Percentiles rank a stretch among this genome's conserved stretches.
phyloP scores from a whole-genome alignment of 2,888 invertebrate species.

The Drosophila greeni region DNA sequence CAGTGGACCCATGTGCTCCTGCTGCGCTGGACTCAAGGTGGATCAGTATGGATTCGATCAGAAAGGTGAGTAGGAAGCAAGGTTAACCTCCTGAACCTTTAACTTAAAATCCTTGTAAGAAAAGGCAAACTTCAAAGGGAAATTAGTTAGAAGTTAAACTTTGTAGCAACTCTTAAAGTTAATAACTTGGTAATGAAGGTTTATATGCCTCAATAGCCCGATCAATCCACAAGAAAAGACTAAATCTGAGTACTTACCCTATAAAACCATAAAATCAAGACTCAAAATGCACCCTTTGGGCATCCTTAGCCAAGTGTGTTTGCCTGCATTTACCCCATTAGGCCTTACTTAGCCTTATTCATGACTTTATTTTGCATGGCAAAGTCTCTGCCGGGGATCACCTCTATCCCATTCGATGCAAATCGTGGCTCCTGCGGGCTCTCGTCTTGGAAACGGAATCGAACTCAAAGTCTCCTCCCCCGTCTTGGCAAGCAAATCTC shows the following conservation, averaged over 20 bases:
- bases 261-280: not conserved
- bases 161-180: too few species aligned
- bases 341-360: conserved; percentile 3
- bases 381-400: conserved; percentile 1
- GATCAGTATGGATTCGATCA: conserved; percentile 81
- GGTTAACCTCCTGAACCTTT: too few species aligned
- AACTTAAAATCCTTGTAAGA: not conserved
- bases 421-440: conserved; percentile 26
- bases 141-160: too few species aligned
- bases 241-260: not conserved
- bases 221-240: not conserved
- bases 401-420: not conserved
- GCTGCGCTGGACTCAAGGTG: conserved; percentile 87
- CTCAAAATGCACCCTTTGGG: not conserved
- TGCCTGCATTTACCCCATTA: not conserved
- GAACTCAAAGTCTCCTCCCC: not conserved
- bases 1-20: conserved; percentile 82
- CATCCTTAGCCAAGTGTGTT: not conserved
- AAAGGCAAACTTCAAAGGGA: not conserved
- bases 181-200: not conserved
- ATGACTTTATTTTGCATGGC: conserved; percentile 2
- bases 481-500: conserved; percentile 27
- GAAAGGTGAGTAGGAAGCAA: conserved; percentile 67
- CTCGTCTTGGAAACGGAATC: not conserved
- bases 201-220: not conserved